These are phyloP conservation scores for Caenorhabditis zanzibari DNA, from an alignment of 2,888 invertebrate species.

Conservation along the genomic window DNA sequence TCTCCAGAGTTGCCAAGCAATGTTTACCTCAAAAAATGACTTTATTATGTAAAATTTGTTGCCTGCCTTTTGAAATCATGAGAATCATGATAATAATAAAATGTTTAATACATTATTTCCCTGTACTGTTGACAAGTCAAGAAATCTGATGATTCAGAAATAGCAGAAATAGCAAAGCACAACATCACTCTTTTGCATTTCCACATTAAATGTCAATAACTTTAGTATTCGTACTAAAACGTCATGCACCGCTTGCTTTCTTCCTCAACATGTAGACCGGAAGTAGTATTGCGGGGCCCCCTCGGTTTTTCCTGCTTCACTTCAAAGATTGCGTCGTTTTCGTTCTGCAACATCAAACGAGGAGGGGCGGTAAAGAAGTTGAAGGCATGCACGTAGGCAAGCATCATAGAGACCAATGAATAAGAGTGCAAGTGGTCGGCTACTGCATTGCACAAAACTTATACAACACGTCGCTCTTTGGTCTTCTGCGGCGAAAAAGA, in stretches of 20 bases:
- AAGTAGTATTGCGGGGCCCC: slow-evolving; percentile 24
- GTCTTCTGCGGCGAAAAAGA: slow-evolving; percentile 33
- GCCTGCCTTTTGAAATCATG: background rate
- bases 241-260: slow-evolving; percentile 32
- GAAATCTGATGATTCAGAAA: slow-evolving; percentile 4
- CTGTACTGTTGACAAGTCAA: too few relatives aligned
- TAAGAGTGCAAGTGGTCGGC: slow-evolving; percentile 58
- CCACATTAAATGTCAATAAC: slow-evolving; percentile 38
- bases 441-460: slow-evolving; percentile 37
- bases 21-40: slow-evolving; percentile 39
- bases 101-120: background rate
- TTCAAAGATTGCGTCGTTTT: slow-evolving; percentile 37
- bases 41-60: slow-evolving; percentile 25
- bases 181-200: slow-evolving; percentile 1
- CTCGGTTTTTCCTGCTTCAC: slow-evolving; percentile 16
- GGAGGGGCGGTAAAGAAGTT: slow-evolving; percentile 10
- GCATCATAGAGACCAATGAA: slow-evolving; percentile 36
- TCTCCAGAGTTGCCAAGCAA: slow-evolving; percentile 28
- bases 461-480: slow-evolving; percentile 55
- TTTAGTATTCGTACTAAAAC: slow-evolving; percentile 29
- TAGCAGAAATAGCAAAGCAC: background rate
- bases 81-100: slow-evolving; percentile 15
- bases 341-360: background rate
- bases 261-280: slow-evolving; percentile 7
- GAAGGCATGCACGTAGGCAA: slow-evolving; percentile 40